phyloP scores from a whole-genome alignment of 1,140 invertebrate genomes.

The Rhopalosiphum padi region DNA sequence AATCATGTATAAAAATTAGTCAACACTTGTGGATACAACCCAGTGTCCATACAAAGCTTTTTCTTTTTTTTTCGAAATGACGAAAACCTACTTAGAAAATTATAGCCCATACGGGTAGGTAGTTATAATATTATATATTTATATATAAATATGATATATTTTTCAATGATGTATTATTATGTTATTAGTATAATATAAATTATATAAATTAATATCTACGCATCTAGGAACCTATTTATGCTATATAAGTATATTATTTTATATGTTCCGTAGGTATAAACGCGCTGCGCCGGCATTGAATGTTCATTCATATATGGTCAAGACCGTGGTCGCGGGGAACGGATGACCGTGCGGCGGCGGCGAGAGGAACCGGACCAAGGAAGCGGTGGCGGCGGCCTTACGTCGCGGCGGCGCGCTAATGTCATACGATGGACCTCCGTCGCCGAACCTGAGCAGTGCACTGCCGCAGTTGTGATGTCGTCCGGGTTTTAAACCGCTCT shows the following conservation, averaged over 20 bases:
- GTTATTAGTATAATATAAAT: neutral
- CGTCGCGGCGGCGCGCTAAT: neutral
- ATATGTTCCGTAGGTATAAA: neutral
- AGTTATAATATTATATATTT: neutral
- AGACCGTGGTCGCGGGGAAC: slow-evolving; percentile 36
- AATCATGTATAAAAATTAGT: neutral
- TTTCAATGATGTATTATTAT: neutral
- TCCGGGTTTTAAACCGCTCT: neutral
- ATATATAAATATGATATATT: neutral
- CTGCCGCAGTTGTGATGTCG: neutral
- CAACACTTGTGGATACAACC: neutral
- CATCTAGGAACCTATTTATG: neutral
- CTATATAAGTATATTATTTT: neutral
- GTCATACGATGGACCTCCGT: neutral
- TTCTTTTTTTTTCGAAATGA: neutral
- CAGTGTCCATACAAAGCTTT: neutral
- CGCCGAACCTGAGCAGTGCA: neutral
- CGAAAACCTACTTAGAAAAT: neutral
- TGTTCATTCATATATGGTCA: slow-evolving; percentile 56
- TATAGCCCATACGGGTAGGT: neutral
- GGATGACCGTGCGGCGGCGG: neutral
- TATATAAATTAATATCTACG: neutral
- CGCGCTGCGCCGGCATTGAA: slow-evolving; percentile 20
- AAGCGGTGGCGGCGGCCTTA: neutral
- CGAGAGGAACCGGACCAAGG: slow-evolving; percentile 53